Evolutionary conservation across 2,888 invertebrate species (phyloP), one percentile per base, ranked within the genome.

Genomic region (Lithophane socia): DNA sequence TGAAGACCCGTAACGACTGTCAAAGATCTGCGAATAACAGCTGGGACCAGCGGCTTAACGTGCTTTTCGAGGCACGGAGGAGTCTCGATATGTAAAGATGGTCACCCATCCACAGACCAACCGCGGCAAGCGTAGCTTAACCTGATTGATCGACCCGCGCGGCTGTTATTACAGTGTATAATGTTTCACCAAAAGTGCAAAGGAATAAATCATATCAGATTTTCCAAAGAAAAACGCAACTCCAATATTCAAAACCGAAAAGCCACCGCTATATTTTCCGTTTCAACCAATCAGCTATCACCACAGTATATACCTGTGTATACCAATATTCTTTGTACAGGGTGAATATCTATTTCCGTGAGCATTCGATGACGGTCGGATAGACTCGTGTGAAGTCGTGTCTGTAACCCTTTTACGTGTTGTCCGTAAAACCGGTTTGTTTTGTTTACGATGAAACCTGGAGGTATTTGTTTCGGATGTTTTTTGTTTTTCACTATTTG

Each of bases 371-470:
- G 29, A 56, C 42, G 66, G 3, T 81, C 56, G 63, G 75, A 29
- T 67, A 16, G 18, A 74, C 21, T 79, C 75, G 61, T 80, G 60
- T 54, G 47, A n/a, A 61, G 21, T 80, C 66, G 42, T 42, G 4
- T 13, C 12, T 52, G 61, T 79, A 67, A 67, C 29, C 61, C 79
- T 78, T 77, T 68, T 49, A 65, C 47, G 16, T 64, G 54, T 72
- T 65, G 79, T 69, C 79, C 52, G 56, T 52, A 13, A 69, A 69
- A 5, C n/a, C 37, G 49, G 42, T 44, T 52, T 56, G 60, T 61
- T 29, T 77, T 77, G 68, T 72, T 83, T 61, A 69, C 56, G 21
- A 24, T 65, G 16, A 8, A 69, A 29, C 29, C 60, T 21, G 44
- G 24, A 47, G 58, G n/a, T 44, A 58, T 66, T 74, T 49, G 37